phyloP scores from a whole-genome alignment of 2,797 vertebrate species.

The Diplodus puntazzo region DNA sequence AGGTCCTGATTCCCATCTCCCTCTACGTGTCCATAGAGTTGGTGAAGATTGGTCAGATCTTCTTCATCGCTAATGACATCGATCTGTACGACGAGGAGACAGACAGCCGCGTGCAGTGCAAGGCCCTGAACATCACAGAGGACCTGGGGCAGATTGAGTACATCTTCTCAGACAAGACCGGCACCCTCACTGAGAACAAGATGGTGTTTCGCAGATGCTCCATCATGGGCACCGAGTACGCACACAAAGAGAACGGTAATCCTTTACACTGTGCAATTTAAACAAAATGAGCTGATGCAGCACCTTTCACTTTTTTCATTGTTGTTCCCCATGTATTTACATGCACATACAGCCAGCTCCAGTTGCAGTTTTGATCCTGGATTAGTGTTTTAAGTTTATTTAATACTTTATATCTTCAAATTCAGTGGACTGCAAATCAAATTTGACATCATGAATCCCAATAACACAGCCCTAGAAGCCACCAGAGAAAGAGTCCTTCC shows the following conservation, averaged over 20 bases:
- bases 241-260: conserved; percentile 94
- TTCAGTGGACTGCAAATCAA: not conserved
- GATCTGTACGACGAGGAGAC: conserved; percentile 93
- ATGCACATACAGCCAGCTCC: not conserved
- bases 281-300: not conserved
- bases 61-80: conserved; percentile 92
- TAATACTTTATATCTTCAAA: not conserved
- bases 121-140: conserved; percentile 95
- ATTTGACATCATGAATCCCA: not conserved
- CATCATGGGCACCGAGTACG: conserved; percentile 91
- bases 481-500: not conserved
- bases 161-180: conserved; percentile 97
- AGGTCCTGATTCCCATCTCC: conserved; percentile 96
- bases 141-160: conserved; percentile 96
- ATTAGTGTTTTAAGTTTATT: not conserved
- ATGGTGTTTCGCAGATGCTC: conserved; percentile 96
- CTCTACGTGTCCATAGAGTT: conserved; percentile 96
- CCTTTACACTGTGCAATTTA: not conserved
- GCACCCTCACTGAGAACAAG: conserved; percentile 97
- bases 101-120: conserved; percentile 89
- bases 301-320: not conserved
- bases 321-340: not conserved
- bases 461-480: not conserved
- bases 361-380: not conserved
- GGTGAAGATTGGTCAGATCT: conserved; percentile 93